Base-by-base conservation (phyloP, 2,888 invertebrate genomes). In the Gandaritis pyraliata region DNA sequence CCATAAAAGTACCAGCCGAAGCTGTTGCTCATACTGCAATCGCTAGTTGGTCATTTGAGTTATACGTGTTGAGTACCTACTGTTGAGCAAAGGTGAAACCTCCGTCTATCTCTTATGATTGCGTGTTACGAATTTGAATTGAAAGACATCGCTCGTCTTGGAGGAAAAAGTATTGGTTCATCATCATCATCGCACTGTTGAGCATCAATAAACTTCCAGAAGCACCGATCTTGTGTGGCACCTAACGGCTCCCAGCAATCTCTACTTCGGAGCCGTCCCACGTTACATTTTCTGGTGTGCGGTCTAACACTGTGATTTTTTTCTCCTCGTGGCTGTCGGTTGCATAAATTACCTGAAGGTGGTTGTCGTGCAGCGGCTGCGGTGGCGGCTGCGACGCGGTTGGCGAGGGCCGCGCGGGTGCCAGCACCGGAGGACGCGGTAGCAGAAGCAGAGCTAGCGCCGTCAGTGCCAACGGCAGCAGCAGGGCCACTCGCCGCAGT, bases 371-470 rank as follows among this genome's bases (percentile, higher is more conserved):
- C 36, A 62, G 74, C 8, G 72, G 77, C 29, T 71, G 70, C 43
- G 72, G 60, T 18, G 52, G 52, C 15, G 48, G 47, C 29, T 56
- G 58, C 5, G 58, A 54, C 29, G 70, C 69, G 49, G 78, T 62
- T 71, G 75, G 62, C 30, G 70, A 72, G 46, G 71, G 74, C 60
- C 74, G 68, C 70, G 77, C 75, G 56, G 76, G 81, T 62, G 78
- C 74, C 69, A 80, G 77, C 67, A 85, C 77, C 63, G 83, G 85
- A 72, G 90, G 82, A 68, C 88, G 86, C 73, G 90, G 88, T 76
- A 90, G 85, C 76, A 92, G 84, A 83, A 93, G 85, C 78, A 93
- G 81, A 74, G 90, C 91, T 65, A 93, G 82, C 65, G 92, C 93
- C 41, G 93, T 89, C 72, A 94, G 82, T 74, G 77, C 80, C 87